Evolutionary conservation across 2,113 vertebrate genomes (phyloP), one percentile per base, ranked within the genome.

Genomic region (Hydrochoerus hydrochaeris): DNA sequence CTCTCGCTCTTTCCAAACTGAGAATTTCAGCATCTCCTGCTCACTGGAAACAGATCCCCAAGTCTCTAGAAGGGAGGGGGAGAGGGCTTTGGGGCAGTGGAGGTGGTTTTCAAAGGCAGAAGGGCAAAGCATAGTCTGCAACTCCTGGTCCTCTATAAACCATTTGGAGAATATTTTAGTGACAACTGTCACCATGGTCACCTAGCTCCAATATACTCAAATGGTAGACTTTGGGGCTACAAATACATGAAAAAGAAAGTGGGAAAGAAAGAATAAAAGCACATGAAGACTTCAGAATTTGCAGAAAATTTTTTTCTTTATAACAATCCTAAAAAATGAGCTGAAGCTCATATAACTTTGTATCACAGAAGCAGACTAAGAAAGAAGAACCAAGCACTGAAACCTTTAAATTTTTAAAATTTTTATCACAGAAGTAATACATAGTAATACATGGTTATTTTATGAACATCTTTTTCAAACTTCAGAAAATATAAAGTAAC

Each of bases 21-120:
- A 86, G 85, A 63, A 95, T 95, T 52, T 69, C 57, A 71, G 67
- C 10, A 44, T 88, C 83, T 96, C 46, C 19, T 44, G 30, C 32
- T 32, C 41, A 4, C 2, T 73, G 62, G 38, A 83, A 94, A 67
- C 28, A 92, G 78, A 24, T 26, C 44, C 73, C 46, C 0, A 0
- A 46, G 81, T 78, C 90, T 88, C 41, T 22, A 52, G 17, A 13
- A 77, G 84, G 69, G 30, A 35, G 0, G 0, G 4, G 54, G 46
- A 19, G 12, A 73, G 38, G 0, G 24, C 44, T 4, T 19, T 0
- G 54, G 54, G 54, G 0, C 63, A 13, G 28, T 54, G 65, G n/a
- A 17, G 46, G 81, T 54, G 22, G 3, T 85, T 91, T 38, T 91
- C 88, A 54, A 63, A 91, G 28, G 44, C 58, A 67, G 17, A 44